These are phyloP conservation scores for Cerastis leucographa DNA, from an alignment of 2,888 invertebrate genomes.

Conservation along the genomic window DNA sequence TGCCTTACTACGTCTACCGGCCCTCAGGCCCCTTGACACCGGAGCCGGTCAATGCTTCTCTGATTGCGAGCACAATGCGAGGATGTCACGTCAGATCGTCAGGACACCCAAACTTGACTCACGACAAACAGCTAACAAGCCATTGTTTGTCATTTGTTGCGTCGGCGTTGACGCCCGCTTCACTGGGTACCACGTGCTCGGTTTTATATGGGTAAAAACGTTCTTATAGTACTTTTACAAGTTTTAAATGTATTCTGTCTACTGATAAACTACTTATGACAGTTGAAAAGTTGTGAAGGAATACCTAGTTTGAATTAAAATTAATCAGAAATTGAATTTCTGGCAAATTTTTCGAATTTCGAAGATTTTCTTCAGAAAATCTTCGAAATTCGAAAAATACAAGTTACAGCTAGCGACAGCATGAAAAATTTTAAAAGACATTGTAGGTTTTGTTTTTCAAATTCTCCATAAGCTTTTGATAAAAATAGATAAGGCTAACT, in stretches of 20 bases:
- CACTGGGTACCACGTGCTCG: slow-evolving; percentile 61
- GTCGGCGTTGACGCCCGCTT: slow-evolving; percentile 36
- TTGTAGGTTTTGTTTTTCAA: not conserved
- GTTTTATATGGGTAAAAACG: slow-evolving; percentile 37
- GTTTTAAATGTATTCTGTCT: not conserved
- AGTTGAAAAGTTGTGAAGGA: not conserved
- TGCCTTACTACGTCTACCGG: slow-evolving; percentile 11
- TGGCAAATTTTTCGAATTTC: too few relatives aligned
- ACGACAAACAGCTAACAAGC: slow-evolving; percentile 87
- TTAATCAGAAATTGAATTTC: not conserved
- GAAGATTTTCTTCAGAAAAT: not conserved
- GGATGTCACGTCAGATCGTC: slow-evolving; percentile 85
- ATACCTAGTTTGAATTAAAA: not conserved
- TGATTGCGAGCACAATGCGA: slow-evolving; percentile 84
- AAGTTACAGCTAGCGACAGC: not conserved
- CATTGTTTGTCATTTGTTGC: slow-evolving; percentile 83
- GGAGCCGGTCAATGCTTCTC: slow-evolving; percentile 83
- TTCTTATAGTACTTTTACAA: slow-evolving; percentile 12
- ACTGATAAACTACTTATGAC: not conserved
- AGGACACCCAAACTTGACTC: slow-evolving; percentile 78
- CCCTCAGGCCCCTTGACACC: slow-evolving; percentile 68
- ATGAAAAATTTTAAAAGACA: not conserved
- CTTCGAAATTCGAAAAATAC: too few relatives aligned
- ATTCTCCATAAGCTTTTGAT: not conserved
- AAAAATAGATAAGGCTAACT: slow-evolving; percentile 16